Evolutionary conservation across 1,140 invertebrate species (phyloP).

Genomic region (Bombyx mori): DNA sequence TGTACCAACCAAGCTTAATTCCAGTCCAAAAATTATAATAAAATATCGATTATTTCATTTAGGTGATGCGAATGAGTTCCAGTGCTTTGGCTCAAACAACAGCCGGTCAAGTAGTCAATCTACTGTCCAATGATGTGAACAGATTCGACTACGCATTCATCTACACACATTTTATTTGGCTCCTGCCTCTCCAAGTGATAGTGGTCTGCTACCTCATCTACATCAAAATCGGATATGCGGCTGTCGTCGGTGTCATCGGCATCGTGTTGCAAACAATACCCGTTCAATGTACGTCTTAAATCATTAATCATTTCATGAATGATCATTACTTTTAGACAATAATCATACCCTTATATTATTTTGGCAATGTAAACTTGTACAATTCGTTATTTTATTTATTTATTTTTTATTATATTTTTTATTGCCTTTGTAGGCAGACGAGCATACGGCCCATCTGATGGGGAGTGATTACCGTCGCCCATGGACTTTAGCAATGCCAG

Average conservation of each 20-base stretch:
- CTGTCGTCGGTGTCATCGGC: conserved; percentile 79
- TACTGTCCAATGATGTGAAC: conserved; percentile 87
- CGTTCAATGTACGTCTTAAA: conserved; percentile 73
- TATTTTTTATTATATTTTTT: too few species aligned
- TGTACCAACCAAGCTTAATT: too few species aligned
- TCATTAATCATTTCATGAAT: too few species aligned
- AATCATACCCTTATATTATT: too few species aligned
- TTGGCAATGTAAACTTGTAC: too few species aligned
- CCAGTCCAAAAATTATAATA: not conserved
- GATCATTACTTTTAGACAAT: too few species aligned
- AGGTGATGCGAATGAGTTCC: conserved; percentile 76
- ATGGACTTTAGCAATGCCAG: too few species aligned
- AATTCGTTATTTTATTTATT: too few species aligned
- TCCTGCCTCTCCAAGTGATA: conserved; percentile 80
- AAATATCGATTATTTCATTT: conserved; percentile 3
- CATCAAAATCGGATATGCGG: conserved; percentile 77
- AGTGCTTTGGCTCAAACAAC: conserved; percentile 81
- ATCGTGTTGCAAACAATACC: conserved; percentile 77
- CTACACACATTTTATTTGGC: conserved; percentile 79
- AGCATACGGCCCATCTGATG: too few species aligned
- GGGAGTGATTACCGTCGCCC: too few species aligned
- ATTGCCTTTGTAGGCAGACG: too few species aligned
- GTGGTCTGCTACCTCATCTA: conserved; percentile 81
- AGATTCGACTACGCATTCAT: conserved; percentile 77
- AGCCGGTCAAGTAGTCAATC: conserved; percentile 87